A percentile compares a stretch with the other conserved stretches of the same genome.
These are phyloP conservation scores for Acrobeloides nanus DNA, from an alignment of 2,888 invertebrate species.

Conservation along the genomic window DNA sequence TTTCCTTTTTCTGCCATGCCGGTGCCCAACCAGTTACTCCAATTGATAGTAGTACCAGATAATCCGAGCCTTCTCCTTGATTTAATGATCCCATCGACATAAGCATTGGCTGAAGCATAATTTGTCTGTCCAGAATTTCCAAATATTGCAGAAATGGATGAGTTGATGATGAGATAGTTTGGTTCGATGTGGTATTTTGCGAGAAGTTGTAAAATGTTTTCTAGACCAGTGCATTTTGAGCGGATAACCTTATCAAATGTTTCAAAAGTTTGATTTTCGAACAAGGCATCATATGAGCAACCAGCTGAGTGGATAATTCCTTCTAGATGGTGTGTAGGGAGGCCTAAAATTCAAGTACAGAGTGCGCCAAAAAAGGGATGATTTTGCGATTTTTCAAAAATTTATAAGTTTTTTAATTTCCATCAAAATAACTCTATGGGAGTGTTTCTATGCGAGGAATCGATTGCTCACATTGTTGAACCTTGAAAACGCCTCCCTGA, in stretches of 20 bases:
- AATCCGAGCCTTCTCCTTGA: background rate
- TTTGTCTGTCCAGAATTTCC: conserved; percentile 45
- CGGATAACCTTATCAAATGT: conserved; percentile 32
- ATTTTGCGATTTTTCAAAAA: no score
- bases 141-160: conserved; percentile 39
- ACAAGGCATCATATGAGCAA: conserved; percentile 29
- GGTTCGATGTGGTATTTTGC: conserved; percentile 6
- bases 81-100: conserved; percentile 24
- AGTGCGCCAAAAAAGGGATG: no score
- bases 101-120: conserved; percentile 40
- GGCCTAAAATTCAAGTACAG: no score
- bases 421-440: no score
- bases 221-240: conserved; percentile 36
- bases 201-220: conserved; percentile 23
- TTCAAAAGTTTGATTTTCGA: conserved; percentile 29
- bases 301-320: conserved; percentile 47
- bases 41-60: conserved; percentile 34
- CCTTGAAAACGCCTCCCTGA: no score
- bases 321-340: no score
- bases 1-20: conserved; percentile 42
- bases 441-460: no score
- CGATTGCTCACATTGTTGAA: no score
- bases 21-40: conserved; percentile 49
- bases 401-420: no score
- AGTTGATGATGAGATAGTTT: conserved; percentile 38